Conservation (phyloP, 2,797 vertebrate species). For the Aplochiton taeniatus region DNA sequence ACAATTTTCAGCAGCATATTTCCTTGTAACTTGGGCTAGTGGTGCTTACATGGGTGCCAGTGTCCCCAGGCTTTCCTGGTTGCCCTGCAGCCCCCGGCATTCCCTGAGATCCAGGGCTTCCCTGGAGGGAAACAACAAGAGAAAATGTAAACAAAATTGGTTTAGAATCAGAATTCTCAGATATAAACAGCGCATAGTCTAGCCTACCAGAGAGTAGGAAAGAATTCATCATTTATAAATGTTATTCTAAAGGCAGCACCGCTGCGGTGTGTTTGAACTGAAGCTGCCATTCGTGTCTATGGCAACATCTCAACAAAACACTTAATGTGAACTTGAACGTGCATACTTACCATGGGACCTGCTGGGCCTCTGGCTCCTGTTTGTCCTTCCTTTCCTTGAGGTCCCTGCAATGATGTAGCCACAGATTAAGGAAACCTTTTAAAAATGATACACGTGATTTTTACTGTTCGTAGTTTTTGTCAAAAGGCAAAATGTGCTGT, state of each 20-base stretch:
- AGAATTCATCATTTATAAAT: too few species aligned
- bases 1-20: neutral
- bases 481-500: neutral
- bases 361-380: constrained; percentile 87
- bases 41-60: constrained; percentile 82
- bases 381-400: constrained; percentile 90
- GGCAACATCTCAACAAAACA: too few species aligned
- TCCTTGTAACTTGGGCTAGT: too few species aligned
- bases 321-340: neutral
- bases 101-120: constrained; percentile 89
- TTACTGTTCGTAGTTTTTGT: neutral
- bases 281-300: too few species aligned
- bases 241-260: too few species aligned
- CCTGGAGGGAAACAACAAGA: constrained; percentile 71
- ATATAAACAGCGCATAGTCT: constrained; percentile 1
- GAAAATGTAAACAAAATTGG: too few species aligned
- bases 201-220: neutral
- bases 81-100: constrained; percentile 82
- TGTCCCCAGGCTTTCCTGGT: constrained; percentile 87
- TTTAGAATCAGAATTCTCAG: too few species aligned
- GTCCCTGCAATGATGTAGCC: constrained; percentile 79
- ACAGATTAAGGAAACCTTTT: neutral
- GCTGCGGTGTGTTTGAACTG: too few species aligned
- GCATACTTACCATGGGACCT: constrained; percentile 83
- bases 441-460: neutral